These are phyloP conservation scores for Drosophila sproati DNA, from an alignment of 1,140 invertebrate species.

Conservation along the genomic window DNA sequence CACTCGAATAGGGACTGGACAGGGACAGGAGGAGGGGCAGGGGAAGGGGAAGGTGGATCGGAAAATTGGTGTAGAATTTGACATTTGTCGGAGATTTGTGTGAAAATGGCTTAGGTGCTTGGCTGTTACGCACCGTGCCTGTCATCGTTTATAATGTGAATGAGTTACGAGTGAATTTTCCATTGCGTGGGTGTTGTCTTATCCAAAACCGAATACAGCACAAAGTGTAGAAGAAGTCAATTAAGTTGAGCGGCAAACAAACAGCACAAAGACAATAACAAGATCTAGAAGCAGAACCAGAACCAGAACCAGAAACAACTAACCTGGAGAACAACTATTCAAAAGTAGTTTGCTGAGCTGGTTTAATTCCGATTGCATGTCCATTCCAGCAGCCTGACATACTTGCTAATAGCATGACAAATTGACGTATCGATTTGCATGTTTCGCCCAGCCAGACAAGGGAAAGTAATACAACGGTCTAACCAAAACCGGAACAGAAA, in stretches of 20 bases:
- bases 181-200: conserved; percentile 56
- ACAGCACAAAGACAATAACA: neutral
- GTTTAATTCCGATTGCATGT: conserved; percentile 2
- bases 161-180: conserved; percentile 58
- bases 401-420: conserved; percentile 42
- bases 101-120: conserved; percentile 56
- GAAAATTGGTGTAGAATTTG: conserved; percentile 51
- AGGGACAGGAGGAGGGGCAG: too few species aligned
- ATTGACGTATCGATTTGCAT: conserved; percentile 74
- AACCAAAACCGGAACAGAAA: neutral
- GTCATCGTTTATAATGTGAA: conserved; percentile 53
- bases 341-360: neutral
- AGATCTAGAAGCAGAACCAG: neutral
- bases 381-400: conserved; percentile 8
- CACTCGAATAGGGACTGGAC: neutral
- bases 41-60: neutral
- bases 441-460: conserved; percentile 31
- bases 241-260: conserved; percentile 36
- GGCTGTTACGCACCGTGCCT: conserved; percentile 2
- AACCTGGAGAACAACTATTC: neutral
- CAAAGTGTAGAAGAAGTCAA: conserved; percentile 46
- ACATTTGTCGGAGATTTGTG: conserved; percentile 64
- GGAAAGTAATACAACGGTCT: neutral
- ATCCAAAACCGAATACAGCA: conserved; percentile 54
- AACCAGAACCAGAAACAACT: neutral